phyloP scores from a whole-genome alignment of 1,140 invertebrate genomes.

The Calycopis cecrops region DNA sequence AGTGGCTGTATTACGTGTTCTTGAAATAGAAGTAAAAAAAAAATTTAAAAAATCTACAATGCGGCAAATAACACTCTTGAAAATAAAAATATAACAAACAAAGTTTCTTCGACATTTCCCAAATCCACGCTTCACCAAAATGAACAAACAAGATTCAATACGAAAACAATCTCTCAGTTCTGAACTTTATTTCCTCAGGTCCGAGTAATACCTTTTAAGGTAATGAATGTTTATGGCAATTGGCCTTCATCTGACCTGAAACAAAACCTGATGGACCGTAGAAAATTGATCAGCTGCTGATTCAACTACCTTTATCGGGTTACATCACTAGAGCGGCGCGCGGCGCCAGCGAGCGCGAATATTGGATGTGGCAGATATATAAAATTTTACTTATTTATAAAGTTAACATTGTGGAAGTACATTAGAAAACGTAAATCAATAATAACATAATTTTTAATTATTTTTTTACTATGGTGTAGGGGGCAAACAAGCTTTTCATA shows the following conservation, averaged over 20 bases:
- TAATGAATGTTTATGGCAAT: conserved; percentile 35
- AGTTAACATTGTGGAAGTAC: too few relatives aligned
- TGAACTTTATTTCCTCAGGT: background rate
- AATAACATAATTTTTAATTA: too few relatives aligned
- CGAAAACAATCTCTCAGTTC: background rate
- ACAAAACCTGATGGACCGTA: conserved; percentile 36
- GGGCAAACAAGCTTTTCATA: too few relatives aligned
- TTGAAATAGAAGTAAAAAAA: too few relatives aligned
- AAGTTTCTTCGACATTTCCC: background rate
- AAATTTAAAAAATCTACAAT: too few relatives aligned
- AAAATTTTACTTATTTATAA: background rate
- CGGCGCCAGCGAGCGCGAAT: background rate
- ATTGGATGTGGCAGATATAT: conserved; percentile 15
- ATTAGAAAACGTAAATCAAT: too few relatives aligned
- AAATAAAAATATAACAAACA: background rate
- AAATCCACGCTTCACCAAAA: background rate
- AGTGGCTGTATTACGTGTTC: too few relatives aligned
- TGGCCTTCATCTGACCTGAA: conserved; percentile 26
- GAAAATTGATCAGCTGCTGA: conserved; percentile 48
- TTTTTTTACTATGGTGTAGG: too few relatives aligned
- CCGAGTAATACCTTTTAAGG: conserved; percentile 22
- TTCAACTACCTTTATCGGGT: conserved; percentile 44
- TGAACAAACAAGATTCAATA: background rate
- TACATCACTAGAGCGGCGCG: conserved; percentile 42
- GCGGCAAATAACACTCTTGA: too few relatives aligned